phyloP scores from a whole-genome alignment of 2,797 vertebrate genomes.

The Clamator glandarius region DNA sequence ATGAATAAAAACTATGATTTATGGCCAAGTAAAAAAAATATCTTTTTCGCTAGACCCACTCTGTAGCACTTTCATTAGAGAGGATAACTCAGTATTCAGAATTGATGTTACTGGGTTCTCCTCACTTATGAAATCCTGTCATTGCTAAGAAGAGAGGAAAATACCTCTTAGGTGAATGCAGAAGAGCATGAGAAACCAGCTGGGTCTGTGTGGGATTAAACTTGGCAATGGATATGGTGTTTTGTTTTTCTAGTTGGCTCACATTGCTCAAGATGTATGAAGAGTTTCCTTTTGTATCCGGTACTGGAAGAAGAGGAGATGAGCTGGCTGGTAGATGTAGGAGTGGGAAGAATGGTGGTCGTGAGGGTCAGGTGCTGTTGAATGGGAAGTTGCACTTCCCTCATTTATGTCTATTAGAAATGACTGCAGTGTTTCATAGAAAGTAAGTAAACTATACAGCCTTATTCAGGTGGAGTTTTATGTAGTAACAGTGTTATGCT shows the following conservation, averaged over 20 bases:
- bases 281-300: neutral
- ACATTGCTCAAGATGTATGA: neutral
- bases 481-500: neutral
- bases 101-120: neutral
- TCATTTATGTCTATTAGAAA: neutral
- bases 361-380: neutral
- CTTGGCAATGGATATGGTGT: neutral
- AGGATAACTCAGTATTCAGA: neutral
- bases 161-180: neutral
- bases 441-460: neutral
- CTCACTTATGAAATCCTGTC: neutral
- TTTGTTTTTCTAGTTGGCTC: slow-evolving; percentile 3
- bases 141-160: neutral
- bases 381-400: neutral
- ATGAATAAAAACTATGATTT: neutral
- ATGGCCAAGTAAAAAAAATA: neutral
- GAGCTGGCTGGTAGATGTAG: neutral
- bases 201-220: neutral
- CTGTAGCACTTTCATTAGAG: neutral
- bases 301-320: neutral
- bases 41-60: neutral
- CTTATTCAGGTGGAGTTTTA: neutral
- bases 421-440: neutral
- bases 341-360: neutral
- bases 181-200: neutral